phyloP scores from a whole-genome alignment of 53 echinoderm and acorn worm genomes.

The Paelopatides confundens region DNA sequence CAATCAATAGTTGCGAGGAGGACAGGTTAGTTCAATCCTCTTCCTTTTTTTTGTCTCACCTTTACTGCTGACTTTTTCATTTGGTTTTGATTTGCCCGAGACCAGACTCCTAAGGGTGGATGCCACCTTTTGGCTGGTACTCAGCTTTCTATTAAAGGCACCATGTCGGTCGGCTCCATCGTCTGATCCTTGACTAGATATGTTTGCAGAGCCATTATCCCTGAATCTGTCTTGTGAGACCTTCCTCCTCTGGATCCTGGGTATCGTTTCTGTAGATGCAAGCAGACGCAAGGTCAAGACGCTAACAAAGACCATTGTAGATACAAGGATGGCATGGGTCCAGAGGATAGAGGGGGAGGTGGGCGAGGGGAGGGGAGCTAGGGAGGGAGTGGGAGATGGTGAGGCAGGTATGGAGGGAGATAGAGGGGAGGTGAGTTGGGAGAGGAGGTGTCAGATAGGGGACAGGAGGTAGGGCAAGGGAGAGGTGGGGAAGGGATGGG shows the following conservation, averaged over 20 bases:
- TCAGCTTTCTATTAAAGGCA: constrained; percentile 6
- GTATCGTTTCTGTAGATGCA: not conserved
- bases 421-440: not conserved
- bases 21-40: too few species aligned
- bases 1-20: too few species aligned
- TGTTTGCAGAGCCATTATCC: not conserved
- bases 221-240: constrained; percentile 19
- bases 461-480: not conserved
- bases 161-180: not conserved
- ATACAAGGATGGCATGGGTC: not conserved
- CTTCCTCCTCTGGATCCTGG: not conserved
- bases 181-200: not conserved
- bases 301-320: too few species aligned
- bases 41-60: too few species aligned
- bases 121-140: constrained; percentile 15
- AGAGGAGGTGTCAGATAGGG: too few species aligned
- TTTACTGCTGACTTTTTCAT: constrained; percentile 6
- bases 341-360: not conserved
- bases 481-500: not conserved
- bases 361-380: not conserved
- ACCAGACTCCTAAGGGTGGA: constrained; percentile 31
- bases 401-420: not conserved
- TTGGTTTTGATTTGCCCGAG: constrained; percentile 11
- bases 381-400: not conserved
- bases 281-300: not conserved